Evolutionary conservation across 2,888 invertebrate species (phyloP), one percentile per base, ranked within the genome.

Genomic region (Chrysotoxum bicinctum): DNA sequence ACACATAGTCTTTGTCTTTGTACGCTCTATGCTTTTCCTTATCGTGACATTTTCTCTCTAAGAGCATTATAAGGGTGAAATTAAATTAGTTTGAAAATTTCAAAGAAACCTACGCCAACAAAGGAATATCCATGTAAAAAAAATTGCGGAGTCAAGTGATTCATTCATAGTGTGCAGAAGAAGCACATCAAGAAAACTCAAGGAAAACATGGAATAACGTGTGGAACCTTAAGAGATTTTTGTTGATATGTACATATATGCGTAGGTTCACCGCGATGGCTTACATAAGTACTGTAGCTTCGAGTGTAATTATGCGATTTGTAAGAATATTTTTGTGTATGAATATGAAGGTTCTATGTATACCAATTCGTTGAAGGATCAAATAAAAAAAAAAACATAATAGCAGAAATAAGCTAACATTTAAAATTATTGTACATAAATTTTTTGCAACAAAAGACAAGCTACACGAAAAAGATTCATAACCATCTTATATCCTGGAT

Each of bases 21-120:
- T 26, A 19, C 14, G 30, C 16, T 40, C 52, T 23, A 40, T 19
- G 54, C 40, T 54, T 40, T 69, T 30, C n/a, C 54, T 40, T 54
- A 54, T 54, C 40, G 43, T 69, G 54, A 37, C 26, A 30, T 54
- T 52, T n/a, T 40, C 26, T 69, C n/a, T 69, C 23, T n/a, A 40
- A 9, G 37, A 26, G 37, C 32, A 35, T 35, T 50, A 16, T 37
- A 69, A 54, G 69, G 54, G 69, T 69, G 19, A 35, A 43, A 69
- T 54, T 43, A 30, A 69, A 69, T 69, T 69, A 69, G 54, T 16
- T 54, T 26, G 30, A 43, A 9, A 60, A 23, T 60, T 40, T 58
- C 21, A 48, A 48, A 50, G 68, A 50, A 48, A 45, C 43, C 19
- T 43, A 30, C 43, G 30, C 1, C 14, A 21, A n/a, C 21, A 37